Base-by-base conservation (phyloP, 2,797 vertebrate species). In the Neosilurus hyrtlii region DNA sequence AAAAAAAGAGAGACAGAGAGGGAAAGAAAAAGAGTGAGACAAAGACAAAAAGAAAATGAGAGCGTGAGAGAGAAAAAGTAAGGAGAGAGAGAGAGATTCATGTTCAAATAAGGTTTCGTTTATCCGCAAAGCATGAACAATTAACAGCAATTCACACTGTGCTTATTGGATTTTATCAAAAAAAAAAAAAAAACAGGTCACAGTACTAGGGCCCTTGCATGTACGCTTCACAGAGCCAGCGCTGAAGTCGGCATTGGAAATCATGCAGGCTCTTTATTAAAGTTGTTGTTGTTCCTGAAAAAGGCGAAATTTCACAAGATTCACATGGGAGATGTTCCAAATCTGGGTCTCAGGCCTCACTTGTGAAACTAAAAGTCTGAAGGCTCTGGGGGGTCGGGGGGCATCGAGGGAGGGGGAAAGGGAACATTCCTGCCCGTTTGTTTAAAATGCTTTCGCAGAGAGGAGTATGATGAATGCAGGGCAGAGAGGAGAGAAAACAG, bases 91-190 rank as follows among this genome's bases (percentile, higher is more conserved):
- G n/a, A n/a, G n/a, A n/a, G n/a, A 43, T 43, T 43, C 37, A 43
- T 43, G 37, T 6, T 43, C 37, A 3, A 43, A 37, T 10, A 18
- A 51, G 37, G 56, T 82, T 68, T 26, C 51, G 5, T 9, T 0
- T 5, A 70, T 70, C 35, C 16, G 20, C n/a, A 15, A 43, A 35
- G 35, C 65, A 26, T 77, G 84, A 85, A 90, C 88, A 75, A 84
- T 90, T 87, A 87, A 89, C 88, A 84, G 35, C 30, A 67, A 82
- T 85, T 90, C 72, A 89, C 82, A 84, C 71, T 14, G 51, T 57
- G 67, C 76, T 81, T 63, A 80, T 80, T 81, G 78, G 81, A n/a
- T 82, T 74, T 82, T 87, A 43, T 43, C 37, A 83, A 88, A 90
- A 87, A 84, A 54, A 65, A 43, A n/a, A 81, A 65, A 61, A n/a